Evolutionary conservation across 2,888 invertebrate genomes (phyloP), one percentile per base, ranked within the genome.

Genomic region (Dasysyrphus albostriatus): DNA sequence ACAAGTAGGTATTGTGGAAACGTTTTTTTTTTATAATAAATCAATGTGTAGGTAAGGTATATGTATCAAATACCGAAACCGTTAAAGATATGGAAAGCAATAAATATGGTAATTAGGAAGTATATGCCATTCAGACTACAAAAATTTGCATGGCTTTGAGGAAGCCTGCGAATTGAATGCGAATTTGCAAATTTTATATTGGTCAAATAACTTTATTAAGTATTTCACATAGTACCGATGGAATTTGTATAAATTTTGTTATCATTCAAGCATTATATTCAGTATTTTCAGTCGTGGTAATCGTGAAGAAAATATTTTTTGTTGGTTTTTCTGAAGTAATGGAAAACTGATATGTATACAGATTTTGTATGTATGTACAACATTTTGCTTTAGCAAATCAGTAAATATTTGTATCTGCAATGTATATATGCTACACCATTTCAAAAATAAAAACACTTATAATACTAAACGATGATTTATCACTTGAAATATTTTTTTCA

Each of bases 71-170:
- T 34, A 63, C 19, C n/a, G 3, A 49, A 67, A 67, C 65, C 47
- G 65, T 44, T 65, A 24, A 24, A 24, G 24, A 47, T 65, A 47
- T 42, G 24, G 61, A 32, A 47, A 32, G 0, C 32, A 65, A 47
- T 44, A 63, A n/a, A 65, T 49, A 67, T 67, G 67, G 49, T 49
- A 67, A 67, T 67, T 67, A 67, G 19, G 49, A 44, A 32, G 6
- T 19, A 6, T 1, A 54, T 14, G 49, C 49, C 67, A 49, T 19
- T 67, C 32, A 9, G 49, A 37, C 32, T 49, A 2, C 37, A 14
- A 67, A 67, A 7, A 16, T 19, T 37, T 3, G 37, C 3, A 1
- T 10, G n/a, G 2, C 5, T 67, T 49, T 49, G 67, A 34, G 47
- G 67, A 67, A 67, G 67, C 34, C 49, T 34, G 49, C 67, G 14